Evolutionary conservation across 2,888 invertebrate species (phyloP).

Genomic region (Melangyna quadrimaculata): DNA sequence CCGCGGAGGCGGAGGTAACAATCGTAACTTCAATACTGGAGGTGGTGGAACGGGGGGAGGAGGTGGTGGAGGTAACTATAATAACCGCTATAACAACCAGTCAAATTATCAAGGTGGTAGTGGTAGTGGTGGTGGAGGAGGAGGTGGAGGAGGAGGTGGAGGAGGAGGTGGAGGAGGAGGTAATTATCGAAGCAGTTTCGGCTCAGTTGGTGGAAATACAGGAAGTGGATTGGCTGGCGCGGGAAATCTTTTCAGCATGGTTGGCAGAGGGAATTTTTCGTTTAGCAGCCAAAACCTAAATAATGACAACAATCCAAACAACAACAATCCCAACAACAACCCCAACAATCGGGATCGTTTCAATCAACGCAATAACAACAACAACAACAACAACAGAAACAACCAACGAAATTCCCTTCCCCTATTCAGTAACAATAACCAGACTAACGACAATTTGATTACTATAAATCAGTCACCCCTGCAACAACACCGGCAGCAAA

Average conservation of each 20-base stretch:
- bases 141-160: slow-evolving; percentile 51
- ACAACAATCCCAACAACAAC: slow-evolving; percentile 14
- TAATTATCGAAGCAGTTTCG: slow-evolving; percentile 72
- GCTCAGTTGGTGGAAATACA: slow-evolving; percentile 24
- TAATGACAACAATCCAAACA: slow-evolving; percentile 23
- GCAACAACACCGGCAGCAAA: slow-evolving; percentile 48
- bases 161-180: slow-evolving; percentile 71
- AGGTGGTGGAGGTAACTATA: slow-evolving; percentile 73
- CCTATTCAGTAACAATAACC: slow-evolving; percentile 66
- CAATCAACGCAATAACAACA: slow-evolving; percentile 74
- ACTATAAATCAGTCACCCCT: slow-evolving; percentile 11
- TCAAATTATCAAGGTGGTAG: slow-evolving; percentile 74
- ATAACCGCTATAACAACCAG: slow-evolving; percentile 76
- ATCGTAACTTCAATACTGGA: slow-evolving; percentile 78
- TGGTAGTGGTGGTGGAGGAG: slow-evolving; percentile 49
- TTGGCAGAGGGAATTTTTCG: slow-evolving; percentile 74
- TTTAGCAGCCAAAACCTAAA: slow-evolving; percentile 73
- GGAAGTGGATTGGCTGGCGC: slow-evolving; percentile 49
- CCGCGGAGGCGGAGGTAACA: slow-evolving; percentile 82
- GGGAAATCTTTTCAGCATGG: slow-evolving; percentile 71
- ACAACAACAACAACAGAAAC: slow-evolving; percentile 68
- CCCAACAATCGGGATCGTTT: slow-evolving; percentile 73
- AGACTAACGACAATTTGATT: slow-evolving; percentile 47
- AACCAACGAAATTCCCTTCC: slow-evolving; percentile 73
- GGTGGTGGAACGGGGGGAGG: slow-evolving; percentile 82